Evolutionary conservation across 2,888 invertebrate species (phyloP), one percentile per base, ranked within the genome.

Genomic region (Caenorhabditis sinica): DNA sequence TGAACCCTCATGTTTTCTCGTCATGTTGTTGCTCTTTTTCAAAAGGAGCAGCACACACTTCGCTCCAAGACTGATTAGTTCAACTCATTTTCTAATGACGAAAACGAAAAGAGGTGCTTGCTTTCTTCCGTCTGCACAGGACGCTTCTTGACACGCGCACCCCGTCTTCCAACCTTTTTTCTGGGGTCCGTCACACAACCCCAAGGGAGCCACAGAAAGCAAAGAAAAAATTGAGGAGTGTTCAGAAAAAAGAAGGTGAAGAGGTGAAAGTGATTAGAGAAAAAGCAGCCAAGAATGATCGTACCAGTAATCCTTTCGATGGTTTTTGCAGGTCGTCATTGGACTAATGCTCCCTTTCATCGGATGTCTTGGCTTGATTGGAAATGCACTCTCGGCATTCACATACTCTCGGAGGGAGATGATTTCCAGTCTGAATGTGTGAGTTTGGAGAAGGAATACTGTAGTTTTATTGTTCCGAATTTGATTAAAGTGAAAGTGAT

Each of bases 401-500:
- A 89, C 92, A 40, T 92, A 90, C 82, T 89, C 90, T 4, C 79
- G 91, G 9, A 85, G 87, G 17, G 87, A 87, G 33, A 91, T 92
- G 92, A 87, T 88, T 51, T 90, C 90, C 1, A 91, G 91, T 45
- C 74, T 92, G 69, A 92, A 92, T 82, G 85, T 89, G 86, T 92
- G 85, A 80, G 86, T 83, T 43, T 51, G 51, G 2, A 6, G 20
- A 51, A 20, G 23, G 17, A 28, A 5, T 17, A 56, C 36, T 33
- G 20, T 17, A 28, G 45, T n/a, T 45, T 15, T 49, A 49, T 20
- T n/a, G 20, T 20, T 15, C 45, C 15, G 15, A 45, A 45, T 11
- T 45, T 45, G 33, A 33, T 33, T 33, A 8, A 33, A 33, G n/a
- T n/a, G n/a, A n/a, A n/a, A n/a, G n/a, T n/a, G n/a, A n/a, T n/a